Conservation (phyloP, 2,888 invertebrate genomes). For the Smittia aterrima region DNA sequence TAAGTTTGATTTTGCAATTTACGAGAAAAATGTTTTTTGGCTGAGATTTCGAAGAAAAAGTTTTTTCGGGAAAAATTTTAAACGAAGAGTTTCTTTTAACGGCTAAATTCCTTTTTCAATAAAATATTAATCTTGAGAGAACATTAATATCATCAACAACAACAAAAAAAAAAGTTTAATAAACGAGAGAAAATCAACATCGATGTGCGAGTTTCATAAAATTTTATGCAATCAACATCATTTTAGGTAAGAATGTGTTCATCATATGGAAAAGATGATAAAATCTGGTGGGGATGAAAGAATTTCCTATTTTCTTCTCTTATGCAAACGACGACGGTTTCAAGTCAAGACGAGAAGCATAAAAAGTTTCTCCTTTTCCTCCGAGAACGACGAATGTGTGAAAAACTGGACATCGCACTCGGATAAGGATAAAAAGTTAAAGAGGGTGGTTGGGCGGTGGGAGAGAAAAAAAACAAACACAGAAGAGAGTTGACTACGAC, state of each 20-base stretch:
- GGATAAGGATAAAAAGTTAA: neutral
- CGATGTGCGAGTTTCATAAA: conserved; percentile 27
- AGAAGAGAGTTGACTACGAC: neutral
- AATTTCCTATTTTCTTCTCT: too few relatives aligned
- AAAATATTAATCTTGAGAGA: neutral
- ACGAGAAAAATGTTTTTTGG: neutral
- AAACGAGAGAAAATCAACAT: conserved; percentile 10
- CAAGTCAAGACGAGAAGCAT: neutral
- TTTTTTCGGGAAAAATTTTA: neutral
- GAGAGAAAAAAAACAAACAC: conserved; percentile 1
- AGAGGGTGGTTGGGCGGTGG: neutral
- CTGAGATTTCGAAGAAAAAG: conserved; percentile 16
- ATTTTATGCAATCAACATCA: conserved; percentile 23
- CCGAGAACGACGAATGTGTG: neutral
- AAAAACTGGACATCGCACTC: neutral
- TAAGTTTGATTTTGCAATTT: neutral
- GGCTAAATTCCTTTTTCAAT: neutral
- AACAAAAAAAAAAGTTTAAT: conserved; percentile 16
- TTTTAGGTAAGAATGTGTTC: conserved; percentile 1
- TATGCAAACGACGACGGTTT: too few relatives aligned
- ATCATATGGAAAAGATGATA: too few relatives aligned
- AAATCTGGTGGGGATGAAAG: neutral
- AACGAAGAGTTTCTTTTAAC: neutral
- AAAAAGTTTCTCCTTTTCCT: conserved; percentile 1
- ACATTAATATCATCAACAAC: neutral